Base-by-base conservation (phyloP, 2,888 invertebrate genomes). In the Leuctra nigra region DNA sequence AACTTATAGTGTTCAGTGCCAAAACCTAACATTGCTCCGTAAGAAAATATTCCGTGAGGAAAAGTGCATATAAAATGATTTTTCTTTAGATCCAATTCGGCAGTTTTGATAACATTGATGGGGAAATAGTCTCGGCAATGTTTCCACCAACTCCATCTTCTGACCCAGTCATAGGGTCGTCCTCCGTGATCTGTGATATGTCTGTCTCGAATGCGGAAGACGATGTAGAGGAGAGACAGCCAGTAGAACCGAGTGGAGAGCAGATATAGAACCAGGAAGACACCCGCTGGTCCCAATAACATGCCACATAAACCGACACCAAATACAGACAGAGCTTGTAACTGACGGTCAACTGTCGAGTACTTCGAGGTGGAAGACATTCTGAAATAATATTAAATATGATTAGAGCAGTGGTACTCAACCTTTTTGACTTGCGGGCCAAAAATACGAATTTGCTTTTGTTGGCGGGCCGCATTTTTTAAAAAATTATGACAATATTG, bases 11-110 rank as follows among this genome's bases (percentile, higher is more conserved):
- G 44, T 4, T 54, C 46, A 3, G 54, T 54, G 22, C 44, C 54
- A 54, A 54, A 48, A 48, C 14, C 20, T 13, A 48, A 2, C 9
- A 2, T 20, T 6, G 84, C 81, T 0, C 95, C 93, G 23, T 84
- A 80, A 50, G 88, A 85, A 14, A 96, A 75, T 0, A 94, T 77
- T 1, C 97, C 97, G 71, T 98, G 97, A 0, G 97, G 97, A 71
- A 91, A 95, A 59, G 83, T 82, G 4, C 92, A 91, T 60, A 92
- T 80, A 18, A 96, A 75, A 68, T 96, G 96, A 72, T 92, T 92
- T 64, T 77, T 81, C 29, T 80, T 74, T 0, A 92, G 84, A 64
- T 88, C 84, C 54, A 97, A 69, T 2, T 95, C 90, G 0, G 77
- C 81, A 0, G 90, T 92, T 70, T 92, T 91, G 1, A 90, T 82